A percentile compares a stretch with the other conserved stretches of the same genome.
Evolutionary conservation across 1,140 invertebrate genomes (phyloP).

Genomic region (Wiebesia pumilae): DNA sequence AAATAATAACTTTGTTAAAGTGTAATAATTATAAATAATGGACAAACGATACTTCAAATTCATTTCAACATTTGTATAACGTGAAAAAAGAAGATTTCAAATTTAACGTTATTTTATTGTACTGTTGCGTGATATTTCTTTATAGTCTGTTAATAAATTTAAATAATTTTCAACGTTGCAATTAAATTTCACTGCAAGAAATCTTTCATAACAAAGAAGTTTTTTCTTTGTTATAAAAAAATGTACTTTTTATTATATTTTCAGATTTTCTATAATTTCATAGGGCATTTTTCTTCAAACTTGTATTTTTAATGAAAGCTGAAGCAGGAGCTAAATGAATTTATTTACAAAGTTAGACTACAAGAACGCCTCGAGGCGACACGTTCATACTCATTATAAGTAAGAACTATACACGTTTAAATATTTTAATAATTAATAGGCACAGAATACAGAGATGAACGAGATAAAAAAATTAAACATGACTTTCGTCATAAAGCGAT

Average conservation of each 20-base stretch:
- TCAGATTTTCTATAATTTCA: constrained; percentile 19
- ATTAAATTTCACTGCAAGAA: too few relatives aligned
- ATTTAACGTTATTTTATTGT: too few relatives aligned
- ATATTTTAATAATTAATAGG: constrained; percentile 38
- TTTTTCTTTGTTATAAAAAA: neutral
- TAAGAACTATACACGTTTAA: too few relatives aligned
- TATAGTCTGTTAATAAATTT: too few relatives aligned
- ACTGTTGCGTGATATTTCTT: too few relatives aligned
- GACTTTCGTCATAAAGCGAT: neutral
- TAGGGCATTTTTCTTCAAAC: neutral
- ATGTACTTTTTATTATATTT: neutral
- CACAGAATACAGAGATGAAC: neutral
- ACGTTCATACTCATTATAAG: constrained; percentile 27
- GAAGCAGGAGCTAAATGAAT: neutral
- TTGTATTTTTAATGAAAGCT: constrained; percentile 32
- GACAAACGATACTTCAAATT: too few relatives aligned
- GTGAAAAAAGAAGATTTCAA: too few relatives aligned
- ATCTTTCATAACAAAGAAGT: too few relatives aligned
- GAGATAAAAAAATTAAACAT: neutral
- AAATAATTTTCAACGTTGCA: too few relatives aligned
- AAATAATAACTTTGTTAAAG: too few relatives aligned
- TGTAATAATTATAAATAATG: too few relatives aligned
- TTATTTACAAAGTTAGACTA: constrained; percentile 28
- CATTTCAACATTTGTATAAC: too few relatives aligned
- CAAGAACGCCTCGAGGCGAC: neutral